Evolutionary conservation across 2,797 vertebrate genomes (phyloP).

Genomic region (Mormyrus proboscirostris): DNA sequence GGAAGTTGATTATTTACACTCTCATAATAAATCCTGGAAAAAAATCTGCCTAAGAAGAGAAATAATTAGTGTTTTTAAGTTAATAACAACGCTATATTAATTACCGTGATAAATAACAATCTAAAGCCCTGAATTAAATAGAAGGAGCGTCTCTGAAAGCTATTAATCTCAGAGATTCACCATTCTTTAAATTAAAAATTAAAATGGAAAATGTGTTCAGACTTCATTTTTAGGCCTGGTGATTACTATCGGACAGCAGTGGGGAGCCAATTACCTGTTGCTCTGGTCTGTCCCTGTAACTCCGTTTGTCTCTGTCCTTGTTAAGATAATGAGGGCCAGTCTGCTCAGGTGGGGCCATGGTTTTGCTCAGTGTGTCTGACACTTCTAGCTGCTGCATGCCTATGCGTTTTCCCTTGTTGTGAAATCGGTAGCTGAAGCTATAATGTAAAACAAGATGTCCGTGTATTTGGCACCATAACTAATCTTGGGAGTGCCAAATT

Average conservation of each 20-base stretch:
- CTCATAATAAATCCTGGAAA: neutral
- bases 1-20: neutral
- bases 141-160: conserved; percentile 43
- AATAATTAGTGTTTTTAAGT: conserved; percentile 1
- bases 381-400: neutral
- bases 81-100: conserved; percentile 4
- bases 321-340: conserved; percentile 42
- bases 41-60: conserved; percentile 6
- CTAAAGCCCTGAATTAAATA: neutral
- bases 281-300: conserved; percentile 20
- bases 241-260: conserved; percentile 51
- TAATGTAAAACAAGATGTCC: neutral
- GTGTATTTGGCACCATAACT: neutral
- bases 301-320: conserved; percentile 41
- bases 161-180: conserved; percentile 53
- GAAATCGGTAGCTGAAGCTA: neutral
- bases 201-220: conserved; percentile 41
- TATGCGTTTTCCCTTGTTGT: neutral
- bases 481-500: neutral
- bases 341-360: neutral
- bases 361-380: neutral
- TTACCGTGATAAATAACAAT: neutral
- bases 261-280: conserved; percentile 64
- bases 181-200: conserved; percentile 62
- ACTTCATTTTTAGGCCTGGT: conserved; percentile 45